Percentiles rank a stretch among this genome's conserved stretches.
Evolutionary conservation across 2,113 vertebrate genomes (phyloP).

Genomic region (Acanthochromis polyacanthus): DNA sequence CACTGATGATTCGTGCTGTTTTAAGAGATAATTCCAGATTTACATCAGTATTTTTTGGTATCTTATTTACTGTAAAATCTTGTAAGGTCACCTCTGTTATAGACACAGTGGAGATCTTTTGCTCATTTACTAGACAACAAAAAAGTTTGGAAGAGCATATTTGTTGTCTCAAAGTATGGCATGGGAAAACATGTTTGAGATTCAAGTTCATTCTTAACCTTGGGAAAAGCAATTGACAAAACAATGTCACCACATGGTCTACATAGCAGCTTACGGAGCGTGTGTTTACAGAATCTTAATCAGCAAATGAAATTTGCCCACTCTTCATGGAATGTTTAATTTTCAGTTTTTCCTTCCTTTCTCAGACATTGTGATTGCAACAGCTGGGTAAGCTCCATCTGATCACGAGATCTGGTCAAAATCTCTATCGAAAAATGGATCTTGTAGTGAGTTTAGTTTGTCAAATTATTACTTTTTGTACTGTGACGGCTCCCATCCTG

Average conservation of each 20-base stretch:
- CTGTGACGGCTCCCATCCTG: too few species aligned
- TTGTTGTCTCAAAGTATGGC: neutral
- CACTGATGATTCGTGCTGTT: neutral
- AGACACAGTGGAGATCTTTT: too few species aligned
- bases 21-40: neutral
- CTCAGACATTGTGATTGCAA: too few species aligned
- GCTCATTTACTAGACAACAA: neutral
- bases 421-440: too few species aligned
- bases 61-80: neutral
- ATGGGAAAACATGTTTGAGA: neutral
- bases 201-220: too few species aligned
- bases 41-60: neutral
- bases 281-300: too few species aligned
- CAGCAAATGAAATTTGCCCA: neutral
- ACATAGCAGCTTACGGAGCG: fast-evolving
- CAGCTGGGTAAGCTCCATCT: too few species aligned
- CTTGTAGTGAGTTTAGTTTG: too few species aligned
- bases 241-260: neutral
- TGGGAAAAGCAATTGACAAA: neutral
- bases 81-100: too few species aligned
- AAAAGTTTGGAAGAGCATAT: neutral
- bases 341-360: too few species aligned
- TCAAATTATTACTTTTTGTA: too few species aligned
- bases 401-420: too few species aligned
- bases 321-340: neutral